Evolutionary conservation across 2,888 invertebrate species (phyloP).

Genomic region (Gari tellinella): DNA sequence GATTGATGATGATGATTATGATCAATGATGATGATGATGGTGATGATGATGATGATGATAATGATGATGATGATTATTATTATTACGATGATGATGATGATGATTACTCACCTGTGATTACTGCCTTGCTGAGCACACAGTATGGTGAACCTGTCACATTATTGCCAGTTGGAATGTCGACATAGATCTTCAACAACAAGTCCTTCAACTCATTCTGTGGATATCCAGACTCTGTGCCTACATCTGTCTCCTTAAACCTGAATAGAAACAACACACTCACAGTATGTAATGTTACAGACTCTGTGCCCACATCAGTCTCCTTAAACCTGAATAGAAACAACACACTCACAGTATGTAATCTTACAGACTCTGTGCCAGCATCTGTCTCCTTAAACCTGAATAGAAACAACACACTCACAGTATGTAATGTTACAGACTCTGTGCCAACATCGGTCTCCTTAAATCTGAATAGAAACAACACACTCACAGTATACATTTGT

Average conservation of each 20-base stretch:
- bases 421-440: too few relatives aligned
- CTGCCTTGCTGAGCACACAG: conserved; percentile 56
- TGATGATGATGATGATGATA: too few relatives aligned
- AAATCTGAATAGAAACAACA: conserved; percentile 49
- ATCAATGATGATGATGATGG: too few relatives aligned
- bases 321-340: conserved; percentile 54
- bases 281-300: too few relatives aligned
- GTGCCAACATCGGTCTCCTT: conserved; percentile 55
- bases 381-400: conserved; percentile 60
- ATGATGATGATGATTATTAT: too few relatives aligned
- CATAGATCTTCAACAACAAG: conserved; percentile 57
- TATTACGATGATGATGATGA: too few relatives aligned
- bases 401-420: background rate
- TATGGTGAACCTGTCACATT: conserved; percentile 37
- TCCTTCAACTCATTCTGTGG: conserved; percentile 56
- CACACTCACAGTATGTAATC: too few relatives aligned
- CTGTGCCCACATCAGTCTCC: conserved; percentile 47
- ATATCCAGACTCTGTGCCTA: conserved; percentile 44
- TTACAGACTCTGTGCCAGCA: conserved; percentile 41
- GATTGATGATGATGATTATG: too few relatives aligned
- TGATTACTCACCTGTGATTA: conserved; percentile 54
- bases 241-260: conserved; percentile 61
- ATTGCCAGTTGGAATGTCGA: conserved; percentile 54
- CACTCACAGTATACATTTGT: too few relatives aligned
- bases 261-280: conserved; percentile 1